These are phyloP conservation scores for Anguilla japonica DNA, from an alignment of 2,113 vertebrate genomes.

Conservation along the genomic window DNA sequence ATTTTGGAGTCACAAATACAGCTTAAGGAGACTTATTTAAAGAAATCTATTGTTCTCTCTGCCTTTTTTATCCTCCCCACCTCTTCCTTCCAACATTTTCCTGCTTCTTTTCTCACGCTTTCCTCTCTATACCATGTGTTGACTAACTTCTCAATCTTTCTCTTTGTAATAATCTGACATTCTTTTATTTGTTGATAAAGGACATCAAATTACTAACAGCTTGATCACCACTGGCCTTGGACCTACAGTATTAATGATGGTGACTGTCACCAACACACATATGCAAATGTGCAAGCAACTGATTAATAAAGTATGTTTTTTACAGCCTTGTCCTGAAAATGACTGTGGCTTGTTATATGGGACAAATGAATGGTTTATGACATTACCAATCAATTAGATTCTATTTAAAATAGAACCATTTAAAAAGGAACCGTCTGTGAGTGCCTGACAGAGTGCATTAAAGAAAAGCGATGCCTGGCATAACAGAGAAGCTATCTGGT, in stretches of 20 bases:
- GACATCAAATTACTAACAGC: not conserved
- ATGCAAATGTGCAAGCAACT: not conserved
- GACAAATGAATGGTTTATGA: not conserved
- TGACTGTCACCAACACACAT: not conserved
- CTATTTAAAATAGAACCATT: not conserved
- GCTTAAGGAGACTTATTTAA: conserved; percentile 58
- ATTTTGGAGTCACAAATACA: conserved; percentile 47
- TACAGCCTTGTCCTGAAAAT: not conserved
- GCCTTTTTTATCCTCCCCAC: conserved; percentile 33
- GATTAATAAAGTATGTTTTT: not conserved
- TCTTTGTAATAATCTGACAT: not conserved
- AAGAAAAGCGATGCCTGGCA: not conserved
- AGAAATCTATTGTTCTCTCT: conserved; percentile 51
- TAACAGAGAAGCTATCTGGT: not conserved
- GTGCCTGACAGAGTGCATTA: not conserved
- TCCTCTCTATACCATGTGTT: conserved; percentile 34
- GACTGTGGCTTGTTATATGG: conserved; percentile 1
- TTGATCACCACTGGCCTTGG: not conserved
- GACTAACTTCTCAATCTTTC: conserved; percentile 23
- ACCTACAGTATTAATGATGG: too few relatives aligned
- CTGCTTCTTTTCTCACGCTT: conserved; percentile 49
- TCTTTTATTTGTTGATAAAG: not conserved
- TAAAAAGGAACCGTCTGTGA: not conserved
- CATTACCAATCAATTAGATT: not conserved
- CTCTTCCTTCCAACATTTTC: conserved; percentile 58